Percentiles rank a stretch among this genome's conserved stretches.
Conservation (phyloP, 2,797 vertebrate species). For the Rhynchotus rufescens region DNA sequence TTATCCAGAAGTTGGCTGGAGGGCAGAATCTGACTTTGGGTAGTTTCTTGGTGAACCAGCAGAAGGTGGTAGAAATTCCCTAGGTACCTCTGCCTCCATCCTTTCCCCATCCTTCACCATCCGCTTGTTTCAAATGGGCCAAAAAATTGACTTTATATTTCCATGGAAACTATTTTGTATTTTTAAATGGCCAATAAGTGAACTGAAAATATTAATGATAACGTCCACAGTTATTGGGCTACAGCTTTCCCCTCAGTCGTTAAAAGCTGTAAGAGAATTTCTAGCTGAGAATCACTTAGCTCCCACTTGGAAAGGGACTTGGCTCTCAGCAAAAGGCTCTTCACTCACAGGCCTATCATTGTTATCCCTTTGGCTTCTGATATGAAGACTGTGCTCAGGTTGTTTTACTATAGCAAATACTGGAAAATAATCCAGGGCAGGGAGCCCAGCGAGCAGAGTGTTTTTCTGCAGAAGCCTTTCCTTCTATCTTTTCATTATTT, state of each 20-base stretch:
- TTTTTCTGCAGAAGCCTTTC: not conserved
- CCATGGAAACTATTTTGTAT: slow-evolving; percentile 43
- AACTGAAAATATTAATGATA: slow-evolving; percentile 44
- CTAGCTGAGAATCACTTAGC: slow-evolving; percentile 14
- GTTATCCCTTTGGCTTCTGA: slow-evolving; percentile 32
- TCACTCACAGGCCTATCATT: not conserved
- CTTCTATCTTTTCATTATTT: slow-evolving; percentile 25
- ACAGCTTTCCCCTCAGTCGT: not conserved
- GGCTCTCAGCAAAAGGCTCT: slow-evolving; percentile 13
- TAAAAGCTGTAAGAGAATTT: slow-evolving; percentile 34
- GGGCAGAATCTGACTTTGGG: not conserved
- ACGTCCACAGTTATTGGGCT: slow-evolving; percentile 39
- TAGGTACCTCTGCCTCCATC: not conserved
- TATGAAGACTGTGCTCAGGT: not conserved
- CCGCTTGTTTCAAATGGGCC: slow-evolving; percentile 36
- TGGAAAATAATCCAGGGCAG: not conserved
- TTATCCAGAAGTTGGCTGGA: not conserved
- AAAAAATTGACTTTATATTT: slow-evolving; percentile 40
- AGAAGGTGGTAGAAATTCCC: slow-evolving; percentile 8
- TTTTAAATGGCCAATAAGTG: slow-evolving; percentile 57
- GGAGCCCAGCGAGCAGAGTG: not conserved
- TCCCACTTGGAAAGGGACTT: not conserved
- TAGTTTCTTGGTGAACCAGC: slow-evolving; percentile 2
- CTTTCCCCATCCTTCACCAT: slow-evolving; percentile 5
- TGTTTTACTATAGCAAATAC: slow-evolving; percentile 37